Evolutionary conservation across 2,888 invertebrate species (phyloP), one percentile per base, ranked within the genome.

Genomic region (Leucophenga montana): DNA sequence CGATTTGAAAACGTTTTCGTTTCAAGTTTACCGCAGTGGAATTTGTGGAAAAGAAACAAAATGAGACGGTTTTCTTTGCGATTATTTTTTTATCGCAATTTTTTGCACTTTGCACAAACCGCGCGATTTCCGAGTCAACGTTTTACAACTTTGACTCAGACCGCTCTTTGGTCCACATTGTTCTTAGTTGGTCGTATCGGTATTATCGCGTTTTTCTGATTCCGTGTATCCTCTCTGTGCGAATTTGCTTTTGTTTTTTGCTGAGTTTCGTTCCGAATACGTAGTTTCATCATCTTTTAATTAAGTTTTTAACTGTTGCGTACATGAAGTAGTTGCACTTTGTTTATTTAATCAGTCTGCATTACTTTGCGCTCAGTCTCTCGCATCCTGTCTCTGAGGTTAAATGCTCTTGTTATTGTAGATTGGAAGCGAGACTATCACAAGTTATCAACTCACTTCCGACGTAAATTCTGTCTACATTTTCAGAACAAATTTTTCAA

Each of bases 231-330:
- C 62, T 14, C 31, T 5, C 27, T 59, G 33, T 16, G 33, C 6
- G 33, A 59, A 13, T 33, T 14, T 39, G 39, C 8, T 8, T 39
- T 39, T 5, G 3, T 5, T 39, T 39, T 39, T 39, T 39, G 39
- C 20, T 54, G 54, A 16, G 54, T 18, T 27, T 2, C 27, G 27
- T 27, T 3, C 27, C 39, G 39, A 8, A 56, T 27, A 18, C 61
- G 44, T 31, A 39, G 13, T 62, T 64, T 64, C 46, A 48, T 64
- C 48, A 64, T 64, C 22, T 64, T 64, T 64, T 64, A 64, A 64
- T 64, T 48, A 64, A 64, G 62, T 64, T 64, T 64, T 59, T 50
- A 14, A n/a, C n/a, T 46, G 46, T 6, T 46, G 46, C 27, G 20
- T 57, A 27, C 27, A 27, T 57, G 57, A 14, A 13, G 57, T 57